These are phyloP conservation scores for Ciconia boyciana DNA, from an alignment of 2,113 vertebrate genomes.

Conservation along the genomic window DNA sequence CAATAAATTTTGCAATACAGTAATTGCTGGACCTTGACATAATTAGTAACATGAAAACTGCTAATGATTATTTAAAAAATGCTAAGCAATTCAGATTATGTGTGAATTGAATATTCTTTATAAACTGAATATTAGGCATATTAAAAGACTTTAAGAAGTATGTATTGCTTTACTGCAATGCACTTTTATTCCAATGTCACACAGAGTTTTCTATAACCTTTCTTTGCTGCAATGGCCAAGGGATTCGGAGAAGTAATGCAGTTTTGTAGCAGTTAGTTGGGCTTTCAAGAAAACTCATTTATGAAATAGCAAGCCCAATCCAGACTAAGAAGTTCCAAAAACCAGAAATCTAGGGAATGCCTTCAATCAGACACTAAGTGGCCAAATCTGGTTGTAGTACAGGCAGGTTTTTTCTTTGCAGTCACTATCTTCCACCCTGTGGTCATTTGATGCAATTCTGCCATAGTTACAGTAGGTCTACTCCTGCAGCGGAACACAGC, in stretches of 20 bases:
- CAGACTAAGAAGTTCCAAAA: background rate
- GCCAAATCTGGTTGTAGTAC: accelerated
- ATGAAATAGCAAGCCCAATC: background rate
- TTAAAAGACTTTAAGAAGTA: background rate
- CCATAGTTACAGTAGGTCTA: accelerated
- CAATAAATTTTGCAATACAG: background rate
- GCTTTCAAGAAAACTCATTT: background rate
- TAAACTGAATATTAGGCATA: background rate
- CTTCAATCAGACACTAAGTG: background rate
- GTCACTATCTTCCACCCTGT: background rate
- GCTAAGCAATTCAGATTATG: background rate
- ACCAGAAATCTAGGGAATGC: background rate
- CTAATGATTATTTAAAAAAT: background rate
- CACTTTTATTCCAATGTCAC: background rate
- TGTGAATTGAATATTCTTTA: background rate
- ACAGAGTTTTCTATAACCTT: background rate
- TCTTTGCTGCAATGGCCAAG: background rate
- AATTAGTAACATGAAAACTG: background rate
- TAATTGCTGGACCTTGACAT: background rate
- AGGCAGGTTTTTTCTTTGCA: background rate
- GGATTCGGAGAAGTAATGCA: background rate
- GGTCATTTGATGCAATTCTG: background rate
- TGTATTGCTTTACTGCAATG: background rate
- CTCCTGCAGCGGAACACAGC: accelerated
- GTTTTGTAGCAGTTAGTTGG: background rate